A percentile compares a stretch with the other conserved stretches of the same genome.
Evolutionary conservation across 2,113 vertebrate genomes (phyloP).

Genomic region (Pica pica): DNA sequence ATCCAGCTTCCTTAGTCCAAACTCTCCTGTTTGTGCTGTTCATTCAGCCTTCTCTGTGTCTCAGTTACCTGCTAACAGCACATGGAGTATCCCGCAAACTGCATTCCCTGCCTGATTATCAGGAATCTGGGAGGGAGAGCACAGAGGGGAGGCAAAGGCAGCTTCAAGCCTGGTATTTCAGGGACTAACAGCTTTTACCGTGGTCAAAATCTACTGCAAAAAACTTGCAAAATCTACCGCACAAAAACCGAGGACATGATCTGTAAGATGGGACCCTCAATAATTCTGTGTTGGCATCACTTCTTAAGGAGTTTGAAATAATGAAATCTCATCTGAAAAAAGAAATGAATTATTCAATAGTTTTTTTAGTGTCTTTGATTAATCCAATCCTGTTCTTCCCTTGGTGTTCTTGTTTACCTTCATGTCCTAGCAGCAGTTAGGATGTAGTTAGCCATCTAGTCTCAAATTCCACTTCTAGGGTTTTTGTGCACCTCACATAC

Average conservation of each 20-base stretch:
- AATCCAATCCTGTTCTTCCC: background rate
- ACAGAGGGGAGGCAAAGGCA: background rate
- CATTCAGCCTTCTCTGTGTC: background rate
- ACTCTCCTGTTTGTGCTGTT: background rate
- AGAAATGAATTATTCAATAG: accelerated
- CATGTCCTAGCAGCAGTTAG: background rate
- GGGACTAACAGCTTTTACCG: background rate
- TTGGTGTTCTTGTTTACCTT: background rate
- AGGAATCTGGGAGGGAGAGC: background rate
- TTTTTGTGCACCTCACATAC: background rate
- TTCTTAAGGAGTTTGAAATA: background rate
- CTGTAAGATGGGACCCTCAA: background rate
- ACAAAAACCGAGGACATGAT: background rate
- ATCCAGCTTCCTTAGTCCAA: background rate
- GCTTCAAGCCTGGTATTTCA: background rate
- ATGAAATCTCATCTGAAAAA: background rate
- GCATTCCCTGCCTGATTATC: background rate
- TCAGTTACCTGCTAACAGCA: background rate
- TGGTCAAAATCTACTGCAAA: background rate
- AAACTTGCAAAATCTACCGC: background rate
- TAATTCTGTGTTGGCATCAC: background rate
- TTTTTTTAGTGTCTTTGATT: background rate
- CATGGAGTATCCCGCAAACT: no score
- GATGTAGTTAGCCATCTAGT: background rate
- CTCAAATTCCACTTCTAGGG: background rate